Percentiles rank a stretch among this genome's conserved stretches.
Evolutionary conservation across 1,140 invertebrate species (phyloP).

Genomic region (Pseudomyrmex sp.): DNA sequence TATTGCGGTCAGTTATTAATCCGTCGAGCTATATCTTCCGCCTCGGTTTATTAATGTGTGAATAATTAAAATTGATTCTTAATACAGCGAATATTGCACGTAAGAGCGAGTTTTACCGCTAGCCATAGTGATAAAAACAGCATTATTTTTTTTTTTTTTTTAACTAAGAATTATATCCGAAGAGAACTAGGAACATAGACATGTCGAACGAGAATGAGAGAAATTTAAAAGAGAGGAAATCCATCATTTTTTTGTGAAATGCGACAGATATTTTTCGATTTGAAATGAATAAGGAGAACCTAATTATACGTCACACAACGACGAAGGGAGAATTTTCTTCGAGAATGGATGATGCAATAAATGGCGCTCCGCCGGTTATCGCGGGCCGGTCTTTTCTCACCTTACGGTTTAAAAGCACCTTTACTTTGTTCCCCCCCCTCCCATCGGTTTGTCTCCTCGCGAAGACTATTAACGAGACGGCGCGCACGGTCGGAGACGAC

Average conservation of each 20-base stretch:
- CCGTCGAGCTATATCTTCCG: too few species aligned
- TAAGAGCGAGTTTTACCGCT: too few species aligned
- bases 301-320: constrained; percentile 24
- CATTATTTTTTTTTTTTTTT: too few species aligned
- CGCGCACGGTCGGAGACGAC: background rate
- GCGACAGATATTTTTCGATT: background rate
- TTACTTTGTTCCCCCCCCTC: constrained; percentile 18
- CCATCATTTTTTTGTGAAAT: background rate
- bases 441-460: constrained; percentile 14
- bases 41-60: too few species aligned
- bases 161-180: too few species aligned
- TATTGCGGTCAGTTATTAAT: too few species aligned
- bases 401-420: constrained; percentile 32
- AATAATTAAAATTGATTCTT: too few species aligned
- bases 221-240: background rate
- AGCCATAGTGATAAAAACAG: too few species aligned
- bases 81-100: too few species aligned
- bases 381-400: constrained; percentile 34
- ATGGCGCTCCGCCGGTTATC: constrained; percentile 28
- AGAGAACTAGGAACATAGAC: too few species aligned
- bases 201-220: background rate
- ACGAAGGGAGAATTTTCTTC: constrained; percentile 9
- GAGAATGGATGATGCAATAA: constrained; percentile 42
- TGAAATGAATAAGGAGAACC: background rate
- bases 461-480: constrained; percentile 66